Conservation (phyloP, 1,140 invertebrate species). For the Macrobrachium nipponense region DNA sequence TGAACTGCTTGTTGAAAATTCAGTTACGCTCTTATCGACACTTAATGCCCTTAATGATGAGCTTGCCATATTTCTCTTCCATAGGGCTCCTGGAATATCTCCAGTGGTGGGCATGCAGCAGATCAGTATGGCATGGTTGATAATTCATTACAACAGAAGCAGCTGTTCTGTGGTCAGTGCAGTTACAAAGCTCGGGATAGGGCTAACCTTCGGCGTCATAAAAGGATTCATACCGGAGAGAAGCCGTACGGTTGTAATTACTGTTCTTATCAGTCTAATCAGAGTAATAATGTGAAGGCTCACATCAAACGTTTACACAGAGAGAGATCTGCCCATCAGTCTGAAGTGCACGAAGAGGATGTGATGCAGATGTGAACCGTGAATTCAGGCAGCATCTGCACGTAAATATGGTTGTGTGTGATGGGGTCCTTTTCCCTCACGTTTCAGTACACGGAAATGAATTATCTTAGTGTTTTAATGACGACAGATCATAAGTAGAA, state of each 20-base stretch:
- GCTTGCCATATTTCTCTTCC: conserved; percentile 47
- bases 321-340: too few relatives aligned
- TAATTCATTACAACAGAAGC: conserved; percentile 29
- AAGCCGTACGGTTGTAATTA: conserved; percentile 76
- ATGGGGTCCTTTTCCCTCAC: too few relatives aligned
- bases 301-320: conserved; percentile 50
- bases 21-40: too few relatives aligned
- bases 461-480: too few relatives aligned
- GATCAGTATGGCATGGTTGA: conserved; percentile 37
- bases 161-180: conserved; percentile 56
- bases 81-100: conserved; percentile 38
- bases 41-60: conserved; percentile 41
- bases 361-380: too few relatives aligned
- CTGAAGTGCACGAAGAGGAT: too few relatives aligned
- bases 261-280: conserved; percentile 60
- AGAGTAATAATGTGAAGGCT: conserved; percentile 60
- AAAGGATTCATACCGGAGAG: conserved; percentile 92
- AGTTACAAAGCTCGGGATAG: conserved; percentile 55
- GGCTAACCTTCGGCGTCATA: conserved; percentile 72
- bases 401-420: too few relatives aligned
- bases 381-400: too few relatives aligned
- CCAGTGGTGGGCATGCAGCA: conserved; percentile 35
- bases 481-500: too few relatives aligned
- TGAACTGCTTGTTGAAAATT: too few relatives aligned
- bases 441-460: too few relatives aligned